A percentile compares a stretch with the other conserved stretches of the same genome.
phyloP scores from a whole-genome alignment of 2,888 invertebrate genomes.

The Sisyra terminalis region DNA sequence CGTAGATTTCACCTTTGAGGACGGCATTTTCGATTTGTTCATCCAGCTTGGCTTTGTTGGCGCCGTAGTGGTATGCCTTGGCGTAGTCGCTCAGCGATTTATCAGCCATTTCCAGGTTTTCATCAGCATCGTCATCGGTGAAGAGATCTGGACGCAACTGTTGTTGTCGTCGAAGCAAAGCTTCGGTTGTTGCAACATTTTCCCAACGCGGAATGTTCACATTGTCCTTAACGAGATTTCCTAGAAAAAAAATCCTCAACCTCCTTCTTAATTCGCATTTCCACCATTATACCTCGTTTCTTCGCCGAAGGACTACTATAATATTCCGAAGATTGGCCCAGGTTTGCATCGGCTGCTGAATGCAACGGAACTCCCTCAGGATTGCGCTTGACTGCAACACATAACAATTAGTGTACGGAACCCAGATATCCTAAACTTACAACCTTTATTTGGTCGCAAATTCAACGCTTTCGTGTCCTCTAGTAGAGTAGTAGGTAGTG shows the following conservation, averaged over 20 bases:
- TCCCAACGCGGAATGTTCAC: slow-evolving; percentile 3
- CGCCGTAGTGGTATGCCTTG: slow-evolving; percentile 24
- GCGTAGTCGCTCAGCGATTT: slow-evolving; percentile 24
- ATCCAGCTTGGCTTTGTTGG: slow-evolving; percentile 24
- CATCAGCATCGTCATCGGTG: background rate
- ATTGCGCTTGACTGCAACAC: slow-evolving; percentile 23
- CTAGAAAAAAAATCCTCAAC: no score
- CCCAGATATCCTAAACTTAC: background rate
- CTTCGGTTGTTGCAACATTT: background rate
- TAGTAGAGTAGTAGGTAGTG: slow-evolving; percentile 6
- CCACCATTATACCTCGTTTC: slow-evolving; percentile 22
- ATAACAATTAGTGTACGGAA: background rate
- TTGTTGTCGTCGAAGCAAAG: background rate
- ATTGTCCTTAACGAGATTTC: slow-evolving; percentile 1
- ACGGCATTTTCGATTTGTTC: slow-evolving; percentile 38
- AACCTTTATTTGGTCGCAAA: slow-evolving; percentile 7
- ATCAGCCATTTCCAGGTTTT: slow-evolving; percentile 17
- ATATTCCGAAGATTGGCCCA: slow-evolving; percentile 19
- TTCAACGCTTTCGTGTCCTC: slow-evolving; percentile 8
- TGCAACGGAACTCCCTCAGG: slow-evolving; percentile 12
- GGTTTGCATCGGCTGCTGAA: slow-evolving; percentile 9
- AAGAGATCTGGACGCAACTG: background rate
- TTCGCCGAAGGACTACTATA: slow-evolving; percentile 24
- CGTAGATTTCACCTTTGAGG: slow-evolving; percentile 42
- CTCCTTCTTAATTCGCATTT: slow-evolving; percentile 1